Evolutionary conservation across 35 echinoderm and acorn worm species (phyloP).

Genomic region (Anneissia japonica): DNA sequence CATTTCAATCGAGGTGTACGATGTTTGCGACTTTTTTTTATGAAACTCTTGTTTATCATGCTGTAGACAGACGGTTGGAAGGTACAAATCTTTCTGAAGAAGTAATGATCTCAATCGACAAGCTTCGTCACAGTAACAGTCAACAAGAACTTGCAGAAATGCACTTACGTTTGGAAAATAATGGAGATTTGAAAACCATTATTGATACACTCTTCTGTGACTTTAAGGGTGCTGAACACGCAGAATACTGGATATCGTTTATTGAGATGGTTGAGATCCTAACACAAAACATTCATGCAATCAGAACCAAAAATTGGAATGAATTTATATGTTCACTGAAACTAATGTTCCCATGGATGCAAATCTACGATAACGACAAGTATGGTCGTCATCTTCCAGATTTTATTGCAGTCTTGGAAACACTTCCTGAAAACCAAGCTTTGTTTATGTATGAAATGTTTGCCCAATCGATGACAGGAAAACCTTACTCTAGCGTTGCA

Average conservation of each 20-base stretch:
- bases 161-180: background rate
- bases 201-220: slow-evolving; percentile 18
- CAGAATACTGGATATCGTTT: background rate
- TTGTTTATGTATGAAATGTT: background rate
- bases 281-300: slow-evolving; percentile 10
- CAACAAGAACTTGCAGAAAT: slow-evolving; percentile 14
- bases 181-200: slow-evolving; percentile 26
- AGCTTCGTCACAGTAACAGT: slow-evolving; percentile 10
- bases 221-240: slow-evolving; percentile 1
- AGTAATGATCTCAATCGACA: slow-evolving; percentile 2
- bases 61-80: slow-evolving; percentile 18
- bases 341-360: slow-evolving; percentile 23
- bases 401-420: slow-evolving; percentile 38
- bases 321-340: background rate
- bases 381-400: slow-evolving; percentile 55
- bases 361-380: slow-evolving; percentile 56
- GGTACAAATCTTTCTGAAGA: slow-evolving; percentile 17
- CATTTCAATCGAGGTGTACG: slow-evolving; percentile 30
- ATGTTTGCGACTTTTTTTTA: slow-evolving; percentile 25
- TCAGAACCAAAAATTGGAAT: background rate
- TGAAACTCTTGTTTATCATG: slow-evolving; percentile 14
- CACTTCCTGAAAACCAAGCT: slow-evolving; percentile 31
- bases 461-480: background rate
- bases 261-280: slow-evolving; percentile 16
- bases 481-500: background rate